A percentile compares a stretch with the other conserved stretches of the same genome.
Conservation (phyloP, 2,888 invertebrate genomes). For the Eilema depressum region DNA sequence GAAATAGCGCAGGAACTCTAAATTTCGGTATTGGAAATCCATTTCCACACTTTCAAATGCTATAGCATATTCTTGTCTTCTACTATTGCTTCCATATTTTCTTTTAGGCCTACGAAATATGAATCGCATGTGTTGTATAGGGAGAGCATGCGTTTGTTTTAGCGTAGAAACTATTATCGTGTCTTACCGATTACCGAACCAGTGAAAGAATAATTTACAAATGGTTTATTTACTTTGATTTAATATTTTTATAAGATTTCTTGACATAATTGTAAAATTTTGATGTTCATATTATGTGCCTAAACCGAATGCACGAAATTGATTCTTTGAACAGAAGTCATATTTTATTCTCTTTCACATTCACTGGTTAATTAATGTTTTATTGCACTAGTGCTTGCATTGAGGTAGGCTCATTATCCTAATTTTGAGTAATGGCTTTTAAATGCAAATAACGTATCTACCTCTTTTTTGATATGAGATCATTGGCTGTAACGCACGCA, state of each 20-base stretch:
- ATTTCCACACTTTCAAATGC: neutral
- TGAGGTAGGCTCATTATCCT: neutral
- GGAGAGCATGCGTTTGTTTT: neutral
- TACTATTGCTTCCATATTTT: neutral
- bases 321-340: neutral
- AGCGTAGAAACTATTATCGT: neutral
- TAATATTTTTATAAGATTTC: too few relatives aligned
- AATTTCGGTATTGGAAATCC: neutral
- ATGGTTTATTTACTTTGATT: too few relatives aligned
- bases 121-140: neutral
- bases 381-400: neutral
- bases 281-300: too few relatives aligned
- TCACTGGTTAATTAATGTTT: neutral
- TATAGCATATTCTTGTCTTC: too few relatives aligned
- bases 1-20: neutral
- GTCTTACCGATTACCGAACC: too few relatives aligned
- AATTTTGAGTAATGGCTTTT: neutral
- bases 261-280: too few relatives aligned
- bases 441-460: neutral
- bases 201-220: too few relatives aligned
- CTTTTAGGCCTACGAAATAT: constrained; percentile 5
- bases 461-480: neutral
- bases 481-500: neutral
- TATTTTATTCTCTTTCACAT: neutral
- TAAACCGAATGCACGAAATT: too few relatives aligned